Base-by-base conservation (phyloP, 1,140 invertebrate genomes). In the Dendroctonus ponderosae region DNA sequence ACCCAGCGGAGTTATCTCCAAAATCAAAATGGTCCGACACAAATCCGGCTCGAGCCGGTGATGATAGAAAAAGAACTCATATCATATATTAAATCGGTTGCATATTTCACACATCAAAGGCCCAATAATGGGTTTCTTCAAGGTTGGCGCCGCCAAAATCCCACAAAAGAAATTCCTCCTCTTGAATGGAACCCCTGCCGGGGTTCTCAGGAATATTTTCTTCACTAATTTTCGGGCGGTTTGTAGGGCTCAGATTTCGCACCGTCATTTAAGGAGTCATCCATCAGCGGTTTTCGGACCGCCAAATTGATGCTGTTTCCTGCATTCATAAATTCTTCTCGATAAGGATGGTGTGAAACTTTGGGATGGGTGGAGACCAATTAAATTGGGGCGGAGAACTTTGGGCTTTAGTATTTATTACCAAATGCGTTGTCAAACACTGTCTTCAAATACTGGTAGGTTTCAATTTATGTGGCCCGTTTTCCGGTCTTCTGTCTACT, bases 191-290 rank as follows among this genome's bases (percentile, higher is more conserved):
- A 41, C 53, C 62, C 62, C 62, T 41, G 42, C 46, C 5, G 53
- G 40, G 12, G 48, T 65, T 65, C 62, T 65, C 62, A 65, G 62
- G 62, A 65, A 65, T 65, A 65, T 65, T 65, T 65, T 65, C 57
- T 65, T 44, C n/a, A 14, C 54, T 54, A 65, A 57, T 48, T 65
- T 57, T 12, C 26, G 26, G 62, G 42, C 42, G 38, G 11, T 12
- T 37, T 57, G 8, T 65, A 57, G 14, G 62, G 42, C 54, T 65
- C 62, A 40, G 37, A 39, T 65, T 65, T 57, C 62, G 52, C 43
- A 56, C 44, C 49, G 53, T 65, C 62, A 65, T 65, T 65, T 56
- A 57, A 11, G 37, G 12, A 51, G 42, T 57, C 62, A 65, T 65
- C 62, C 50, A 57, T 65, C 53, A 65, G 14, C 38, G 9, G 11